A percentile compares a stretch with the other conserved stretches of the same genome.
Evolutionary conservation across 2,888 invertebrate species (phyloP).

Genomic region (Xestia xanthographa): DNA sequence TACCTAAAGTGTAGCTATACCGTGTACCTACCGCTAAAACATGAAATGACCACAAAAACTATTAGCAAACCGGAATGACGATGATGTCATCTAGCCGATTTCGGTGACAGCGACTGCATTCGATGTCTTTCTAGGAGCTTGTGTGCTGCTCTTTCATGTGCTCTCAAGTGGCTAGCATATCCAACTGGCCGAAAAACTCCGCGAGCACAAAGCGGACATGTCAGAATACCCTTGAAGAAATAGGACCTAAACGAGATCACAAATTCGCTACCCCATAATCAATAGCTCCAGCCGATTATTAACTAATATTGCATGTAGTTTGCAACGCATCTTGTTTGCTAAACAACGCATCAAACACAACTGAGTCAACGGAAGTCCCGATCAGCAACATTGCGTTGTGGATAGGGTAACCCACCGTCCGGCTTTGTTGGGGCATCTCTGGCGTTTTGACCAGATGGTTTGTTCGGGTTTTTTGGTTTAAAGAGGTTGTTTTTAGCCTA

Average conservation of each 20-base stretch:
- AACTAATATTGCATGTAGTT: neutral
- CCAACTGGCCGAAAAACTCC: neutral
- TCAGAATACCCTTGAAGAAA: neutral
- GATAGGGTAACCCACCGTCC: neutral
- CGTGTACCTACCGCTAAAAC: neutral
- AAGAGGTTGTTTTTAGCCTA: neutral
- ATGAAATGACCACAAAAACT: neutral
- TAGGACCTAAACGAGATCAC: too few species aligned
- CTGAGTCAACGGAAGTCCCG: conserved; percentile 51
- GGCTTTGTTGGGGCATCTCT: neutral
- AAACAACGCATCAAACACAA: conserved; percentile 38
- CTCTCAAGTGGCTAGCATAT: neutral
- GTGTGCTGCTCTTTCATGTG: neutral
- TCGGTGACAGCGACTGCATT: neutral
- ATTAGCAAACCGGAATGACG: neutral
- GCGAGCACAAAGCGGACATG: neutral
- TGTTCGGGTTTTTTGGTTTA: neutral
- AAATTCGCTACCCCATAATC: neutral
- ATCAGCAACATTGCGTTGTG: conserved; percentile 36
- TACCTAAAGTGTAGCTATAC: neutral
- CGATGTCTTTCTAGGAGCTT: neutral
- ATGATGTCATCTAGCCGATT: neutral
- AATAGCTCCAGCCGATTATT: neutral
- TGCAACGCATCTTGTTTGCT: conserved; percentile 34
- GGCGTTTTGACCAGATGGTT: neutral